Evolutionary conservation across 2,797 vertebrate species (phyloP).

Genomic region (Benthosema pterotum): DNA sequence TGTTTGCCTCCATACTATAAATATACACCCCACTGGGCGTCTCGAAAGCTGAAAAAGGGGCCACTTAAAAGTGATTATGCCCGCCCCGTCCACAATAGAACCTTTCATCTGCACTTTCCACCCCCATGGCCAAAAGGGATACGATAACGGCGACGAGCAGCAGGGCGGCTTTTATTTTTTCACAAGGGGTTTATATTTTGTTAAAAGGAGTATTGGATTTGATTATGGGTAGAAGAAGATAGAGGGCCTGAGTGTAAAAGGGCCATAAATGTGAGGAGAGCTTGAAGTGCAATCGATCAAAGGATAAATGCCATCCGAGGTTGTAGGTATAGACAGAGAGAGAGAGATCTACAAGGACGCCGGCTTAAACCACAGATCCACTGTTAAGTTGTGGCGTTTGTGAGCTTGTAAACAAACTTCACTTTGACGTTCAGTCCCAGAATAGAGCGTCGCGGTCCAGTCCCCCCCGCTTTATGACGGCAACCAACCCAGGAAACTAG

Average conservation of each 20-base stretch:
- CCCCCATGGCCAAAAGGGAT: slow-evolving; percentile 2
- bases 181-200: slow-evolving; percentile 52
- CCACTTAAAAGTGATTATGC: slow-evolving; percentile 65
- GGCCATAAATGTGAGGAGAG: slow-evolving; percentile 49
- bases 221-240: slow-evolving; percentile 49
- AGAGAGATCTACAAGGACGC: not conserved
- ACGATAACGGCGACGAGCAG: not conserved
- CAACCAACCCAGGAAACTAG: no score
- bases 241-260: slow-evolving; percentile 61
- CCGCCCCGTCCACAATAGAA: slow-evolving; percentile 60
- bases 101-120: slow-evolving; percentile 56
- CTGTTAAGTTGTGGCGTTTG: no score
- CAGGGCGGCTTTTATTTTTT: slow-evolving; percentile 40
- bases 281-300: slow-evolving; percentile 49
- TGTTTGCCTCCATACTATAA: slow-evolving; percentile 72
- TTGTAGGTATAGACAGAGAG: slow-evolving; percentile 43
- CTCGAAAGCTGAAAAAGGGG: slow-evolving; percentile 60
- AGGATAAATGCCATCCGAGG: slow-evolving; percentile 12
- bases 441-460: no score
- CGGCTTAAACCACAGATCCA: no score
- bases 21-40: slow-evolving; percentile 38
- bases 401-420: no score
- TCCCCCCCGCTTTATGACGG: no score
- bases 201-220: slow-evolving; percentile 45
- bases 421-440: no score